Base-by-base conservation (phyloP, 2,797 vertebrate species). In the Morus bassanus region DNA sequence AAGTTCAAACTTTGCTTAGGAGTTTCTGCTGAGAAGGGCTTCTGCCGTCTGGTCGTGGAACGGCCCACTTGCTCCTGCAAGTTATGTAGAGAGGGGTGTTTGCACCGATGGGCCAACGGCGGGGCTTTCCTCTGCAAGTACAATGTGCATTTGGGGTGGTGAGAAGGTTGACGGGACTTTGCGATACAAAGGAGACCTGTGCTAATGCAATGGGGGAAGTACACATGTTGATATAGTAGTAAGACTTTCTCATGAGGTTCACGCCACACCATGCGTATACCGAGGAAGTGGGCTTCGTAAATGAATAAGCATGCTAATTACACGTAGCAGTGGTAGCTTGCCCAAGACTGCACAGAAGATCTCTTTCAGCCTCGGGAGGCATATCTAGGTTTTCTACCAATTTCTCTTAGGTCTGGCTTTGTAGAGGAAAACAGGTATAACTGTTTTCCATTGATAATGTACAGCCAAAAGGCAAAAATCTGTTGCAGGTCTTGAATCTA, bases 391-490 rank as follows among this genome's bases (percentile, higher is more conserved):
- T 93, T 94, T 64, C 23, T 13, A 65, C 43, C 46, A 12, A 18
- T 85, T 89, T 60, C 18, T 91, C 10, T 57, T 80, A 46, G 28
- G 21, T 83, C 78, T 93, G 64, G 27, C 84, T 80, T 85, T 23
- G 37, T 35, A 61, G n/a, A 61, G 60, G 46, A 92, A 88, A 89
- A 25, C 82, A 92, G 91, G 72, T 89, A 82, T 33, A 89, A 63
- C 78, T 83, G 70, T 85, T 91, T 88, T 77, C 41, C 30, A 9
- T 35, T 89, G 89, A 68, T 89, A 93, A 91, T 46, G 45, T 9
- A 67, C 59, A 69, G 83, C 94, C 88, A 93, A 90, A 84, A 93
- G 93, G 90, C 84, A 78, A 89, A 94, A 93, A 76, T 85, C 61
- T 91, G n/a, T 92, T 75, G 16, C 61, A 73, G 50, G 68, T 92